Evolutionary conservation across 2,113 vertebrate genomes (phyloP).

Genomic region (Butorides virescens): DNA sequence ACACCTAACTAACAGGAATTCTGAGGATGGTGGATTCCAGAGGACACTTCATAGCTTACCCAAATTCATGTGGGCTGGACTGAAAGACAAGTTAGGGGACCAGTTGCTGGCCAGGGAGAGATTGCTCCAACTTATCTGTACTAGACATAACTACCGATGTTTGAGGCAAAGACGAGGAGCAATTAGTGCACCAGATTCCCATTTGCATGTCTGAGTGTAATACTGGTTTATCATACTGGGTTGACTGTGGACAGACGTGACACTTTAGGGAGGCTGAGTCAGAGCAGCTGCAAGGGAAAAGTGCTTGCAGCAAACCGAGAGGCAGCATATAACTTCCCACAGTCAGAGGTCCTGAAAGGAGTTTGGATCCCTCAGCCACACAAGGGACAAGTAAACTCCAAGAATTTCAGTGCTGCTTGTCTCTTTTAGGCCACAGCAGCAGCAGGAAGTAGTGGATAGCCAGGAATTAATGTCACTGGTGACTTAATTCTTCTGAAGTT

Average conservation of each 20-base stretch:
- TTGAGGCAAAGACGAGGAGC: background rate
- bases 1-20: background rate
- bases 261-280: background rate
- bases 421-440: background rate
- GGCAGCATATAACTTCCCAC: background rate
- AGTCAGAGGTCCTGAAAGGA: background rate
- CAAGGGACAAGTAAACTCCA: background rate
- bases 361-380: background rate
- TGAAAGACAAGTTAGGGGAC: background rate
- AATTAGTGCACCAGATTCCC: background rate
- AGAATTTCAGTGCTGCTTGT: background rate
- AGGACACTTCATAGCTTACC: background rate
- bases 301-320: background rate
- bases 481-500: background rate
- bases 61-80: background rate
- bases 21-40: background rate
- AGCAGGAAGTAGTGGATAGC: background rate
- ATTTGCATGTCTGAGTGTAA: background rate
- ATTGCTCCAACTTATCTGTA: background rate
- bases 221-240: background rate
- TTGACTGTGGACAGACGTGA: background rate
- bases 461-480: background rate
- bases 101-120: background rate
- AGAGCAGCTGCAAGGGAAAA: background rate
- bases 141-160: background rate